Percentiles rank a stretch among this genome's conserved stretches.
phyloP scores from a whole-genome alignment of 2,888 invertebrate genomes.

The Oxytorus armatus region DNA sequence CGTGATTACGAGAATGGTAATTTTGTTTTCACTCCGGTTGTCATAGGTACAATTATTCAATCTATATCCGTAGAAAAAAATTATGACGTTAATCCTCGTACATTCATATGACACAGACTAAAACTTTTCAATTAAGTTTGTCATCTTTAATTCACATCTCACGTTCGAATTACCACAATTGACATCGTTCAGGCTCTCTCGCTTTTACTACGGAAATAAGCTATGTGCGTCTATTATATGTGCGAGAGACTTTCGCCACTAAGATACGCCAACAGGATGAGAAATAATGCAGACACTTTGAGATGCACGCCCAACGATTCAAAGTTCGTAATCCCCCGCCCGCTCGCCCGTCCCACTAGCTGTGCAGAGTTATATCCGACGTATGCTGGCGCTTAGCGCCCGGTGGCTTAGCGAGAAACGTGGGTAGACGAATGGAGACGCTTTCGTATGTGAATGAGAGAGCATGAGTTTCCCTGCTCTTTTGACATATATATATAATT shows the following conservation, averaged over 20 bases:
- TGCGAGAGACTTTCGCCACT: neutral
- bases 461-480: conserved; percentile 1
- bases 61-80: too few relatives aligned
- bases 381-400: neutral
- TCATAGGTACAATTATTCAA: too few relatives aligned
- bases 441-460: conserved; percentile 34
- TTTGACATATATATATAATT: conserved; percentile 2
- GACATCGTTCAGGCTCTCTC: neutral
- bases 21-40: too few relatives aligned
- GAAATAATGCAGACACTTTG: conserved; percentile 42
- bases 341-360: neutral
- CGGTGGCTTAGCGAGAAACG: conserved; percentile 14
- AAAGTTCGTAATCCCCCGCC: conserved; percentile 57
- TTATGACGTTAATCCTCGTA: too few relatives aligned
- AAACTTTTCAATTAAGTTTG: neutral
- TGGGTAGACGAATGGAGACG: conserved; percentile 37
- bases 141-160: neutral
- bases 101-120: too few relatives aligned
- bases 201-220: conserved; percentile 5
- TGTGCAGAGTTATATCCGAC: neutral
- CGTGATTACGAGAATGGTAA: too few relatives aligned
- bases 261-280: conserved; percentile 41
- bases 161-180: conserved; percentile 3
- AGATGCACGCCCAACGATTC: conserved; percentile 54
- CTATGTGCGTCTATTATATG: neutral